Conservation (phyloP, 2,113 vertebrate genomes). For the Orthonyx spaldingii region DNA sequence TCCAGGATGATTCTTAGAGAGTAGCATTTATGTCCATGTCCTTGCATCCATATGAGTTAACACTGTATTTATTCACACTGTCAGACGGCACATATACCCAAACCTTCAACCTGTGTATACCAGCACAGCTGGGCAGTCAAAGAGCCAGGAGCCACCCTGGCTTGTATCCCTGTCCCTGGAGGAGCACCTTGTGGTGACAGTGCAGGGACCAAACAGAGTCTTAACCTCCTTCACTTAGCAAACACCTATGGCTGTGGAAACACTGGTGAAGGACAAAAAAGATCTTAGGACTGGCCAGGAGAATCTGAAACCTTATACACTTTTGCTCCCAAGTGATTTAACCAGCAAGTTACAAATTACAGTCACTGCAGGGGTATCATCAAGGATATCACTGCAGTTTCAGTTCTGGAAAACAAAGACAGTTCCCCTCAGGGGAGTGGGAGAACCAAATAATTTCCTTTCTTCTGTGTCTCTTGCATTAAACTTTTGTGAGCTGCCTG, state of each 20-base stretch:
- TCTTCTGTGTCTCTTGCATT: neutral
- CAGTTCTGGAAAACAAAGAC: neutral
- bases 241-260: neutral
- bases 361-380: neutral
- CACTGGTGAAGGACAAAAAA: neutral
- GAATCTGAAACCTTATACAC: neutral
- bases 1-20: neutral
- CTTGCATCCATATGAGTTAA: neutral
- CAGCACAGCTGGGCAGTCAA: neutral
- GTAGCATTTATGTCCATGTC: neutral
- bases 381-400: neutral
- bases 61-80: neutral
- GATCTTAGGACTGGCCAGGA: neutral
- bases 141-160: neutral
- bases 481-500: neutral
- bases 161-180: accelerated
- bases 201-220: accelerated
- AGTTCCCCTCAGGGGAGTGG: neutral
- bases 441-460: neutral
- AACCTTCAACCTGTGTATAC: neutral
- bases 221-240: neutral
- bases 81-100: neutral
- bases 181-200: accelerated
- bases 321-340: neutral
- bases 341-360: neutral